phyloP scores from a whole-genome alignment of 2,113 vertebrate genomes.

The Oreocharis arfaki region DNA sequence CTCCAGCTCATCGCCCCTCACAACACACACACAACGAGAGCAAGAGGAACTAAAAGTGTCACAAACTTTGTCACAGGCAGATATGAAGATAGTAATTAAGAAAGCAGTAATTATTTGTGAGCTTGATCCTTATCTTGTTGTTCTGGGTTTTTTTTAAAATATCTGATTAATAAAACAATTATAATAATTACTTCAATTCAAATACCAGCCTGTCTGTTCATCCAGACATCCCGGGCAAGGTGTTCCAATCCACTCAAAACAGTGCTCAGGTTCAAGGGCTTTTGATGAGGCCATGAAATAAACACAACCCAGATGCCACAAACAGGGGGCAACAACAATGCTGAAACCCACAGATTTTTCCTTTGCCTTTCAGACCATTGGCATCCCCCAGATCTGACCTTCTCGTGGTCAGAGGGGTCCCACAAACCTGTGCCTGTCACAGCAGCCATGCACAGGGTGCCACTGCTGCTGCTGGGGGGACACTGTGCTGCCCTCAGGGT shows the following conservation, averaged over 20 bases:
- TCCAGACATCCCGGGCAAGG: neutral
- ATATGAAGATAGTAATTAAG: neutral
- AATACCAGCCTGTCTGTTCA: neutral
- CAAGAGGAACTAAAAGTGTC: neutral
- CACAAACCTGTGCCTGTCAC: neutral
- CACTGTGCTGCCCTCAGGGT: neutral
- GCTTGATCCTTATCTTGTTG: neutral
- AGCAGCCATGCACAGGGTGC: neutral
- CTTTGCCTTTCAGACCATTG: rapidly evolving
- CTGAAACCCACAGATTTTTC: neutral
- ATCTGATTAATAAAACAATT: neutral
- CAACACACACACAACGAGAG: rapidly evolving
- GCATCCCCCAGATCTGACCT: neutral
- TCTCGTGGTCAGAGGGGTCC: rapidly evolving
- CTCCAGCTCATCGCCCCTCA: neutral
- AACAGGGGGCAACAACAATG: no score
- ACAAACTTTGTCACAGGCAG: neutral
- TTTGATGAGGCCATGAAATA: neutral
- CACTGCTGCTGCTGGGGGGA: neutral
- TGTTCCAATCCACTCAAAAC: neutral
- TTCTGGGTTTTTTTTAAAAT: neutral
- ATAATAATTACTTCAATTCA: neutral
- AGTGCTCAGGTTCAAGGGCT: neutral
- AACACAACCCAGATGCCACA: neutral
- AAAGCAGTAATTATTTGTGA: neutral